A percentile compares a stretch with the other conserved stretches of the same genome.
phyloP scores from a whole-genome alignment of 2,113 vertebrate species.

The Dicentrarchus labrax region DNA sequence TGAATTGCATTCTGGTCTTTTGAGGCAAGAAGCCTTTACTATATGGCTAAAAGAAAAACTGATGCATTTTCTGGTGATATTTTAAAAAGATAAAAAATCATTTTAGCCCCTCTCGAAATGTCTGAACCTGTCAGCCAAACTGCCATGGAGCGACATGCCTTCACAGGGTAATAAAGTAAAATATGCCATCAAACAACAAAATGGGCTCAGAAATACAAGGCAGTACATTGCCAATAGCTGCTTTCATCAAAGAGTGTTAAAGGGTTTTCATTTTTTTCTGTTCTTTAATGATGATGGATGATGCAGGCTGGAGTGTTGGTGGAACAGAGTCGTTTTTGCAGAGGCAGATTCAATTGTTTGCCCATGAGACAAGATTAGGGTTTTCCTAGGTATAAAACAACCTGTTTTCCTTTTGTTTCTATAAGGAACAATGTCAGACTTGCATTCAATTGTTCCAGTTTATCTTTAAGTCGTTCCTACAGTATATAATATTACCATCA shows the following conservation, averaged over 20 bases:
- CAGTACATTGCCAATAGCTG: neutral
- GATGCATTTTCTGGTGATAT: constrained; percentile 5
- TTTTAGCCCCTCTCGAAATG: constrained; percentile 25
- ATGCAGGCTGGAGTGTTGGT: constrained; percentile 5
- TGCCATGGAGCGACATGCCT: neutral
- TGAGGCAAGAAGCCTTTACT: too few species aligned
- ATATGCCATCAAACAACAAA: constrained; percentile 19
- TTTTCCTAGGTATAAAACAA: neutral
- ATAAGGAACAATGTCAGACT: neutral
- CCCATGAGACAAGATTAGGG: constrained; percentile 2
- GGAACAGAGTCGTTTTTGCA: constrained; percentile 17
- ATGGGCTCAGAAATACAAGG: neutral
- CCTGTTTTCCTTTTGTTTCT: constrained; percentile 22
- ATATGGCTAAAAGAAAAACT: neutral
- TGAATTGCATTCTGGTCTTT: neutral
- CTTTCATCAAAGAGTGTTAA: constrained; percentile 15
- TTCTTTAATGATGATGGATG: constrained; percentile 60
- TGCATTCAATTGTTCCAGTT: neutral
- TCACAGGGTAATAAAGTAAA: constrained; percentile 5
- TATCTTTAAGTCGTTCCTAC: neutral
- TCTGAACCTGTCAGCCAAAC: constrained; percentile 31
- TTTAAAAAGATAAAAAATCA: constrained; percentile 31
- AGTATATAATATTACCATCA: neutral
- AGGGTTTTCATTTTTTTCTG: neutral
- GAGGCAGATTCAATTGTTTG: constrained; percentile 21